Conservation (phyloP, 1,140 invertebrate genomes). For the Hylaeus volcanicus region DNA sequence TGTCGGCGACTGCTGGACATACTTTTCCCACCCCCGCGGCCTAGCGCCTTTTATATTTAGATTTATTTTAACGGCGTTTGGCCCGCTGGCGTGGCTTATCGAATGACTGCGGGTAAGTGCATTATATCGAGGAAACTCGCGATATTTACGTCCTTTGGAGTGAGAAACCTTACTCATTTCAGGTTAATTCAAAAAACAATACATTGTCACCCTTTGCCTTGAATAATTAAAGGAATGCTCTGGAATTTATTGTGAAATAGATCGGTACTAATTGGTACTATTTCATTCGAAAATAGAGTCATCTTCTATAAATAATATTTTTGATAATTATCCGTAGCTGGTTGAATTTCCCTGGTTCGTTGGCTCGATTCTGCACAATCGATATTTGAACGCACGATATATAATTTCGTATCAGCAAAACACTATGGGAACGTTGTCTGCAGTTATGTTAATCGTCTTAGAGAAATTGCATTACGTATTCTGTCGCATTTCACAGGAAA, state of each 20-base stretch:
- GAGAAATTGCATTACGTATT: constrained; percentile 72
- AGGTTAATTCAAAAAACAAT: constrained; percentile 8
- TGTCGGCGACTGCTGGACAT: constrained; percentile 45
- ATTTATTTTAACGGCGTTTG: constrained; percentile 64
- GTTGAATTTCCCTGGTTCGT: neutral
- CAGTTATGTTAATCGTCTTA: constrained; percentile 68
- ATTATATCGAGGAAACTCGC: neutral
- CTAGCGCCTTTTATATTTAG: constrained; percentile 53
- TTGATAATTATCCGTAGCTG: neutral
- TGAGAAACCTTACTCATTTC: neutral
- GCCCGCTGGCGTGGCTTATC: neutral
- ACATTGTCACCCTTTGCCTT: neutral
- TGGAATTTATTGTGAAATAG: no score
- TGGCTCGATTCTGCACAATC: neutral
- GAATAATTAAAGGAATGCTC: neutral
- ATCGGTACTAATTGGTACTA: no score
- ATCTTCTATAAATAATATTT: neutral
- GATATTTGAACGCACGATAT: constrained; percentile 8
- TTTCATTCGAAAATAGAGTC: no score
- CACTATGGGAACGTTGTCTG: constrained; percentile 36
- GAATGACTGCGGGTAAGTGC: neutral
- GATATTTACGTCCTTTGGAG: neutral
- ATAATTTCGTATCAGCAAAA: constrained; percentile 19
- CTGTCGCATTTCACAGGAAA: constrained; percentile 64
- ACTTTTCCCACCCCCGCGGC: constrained; percentile 3